phyloP scores from a whole-genome alignment of 2,888 invertebrate species.

The Copidosoma aretas region DNA sequence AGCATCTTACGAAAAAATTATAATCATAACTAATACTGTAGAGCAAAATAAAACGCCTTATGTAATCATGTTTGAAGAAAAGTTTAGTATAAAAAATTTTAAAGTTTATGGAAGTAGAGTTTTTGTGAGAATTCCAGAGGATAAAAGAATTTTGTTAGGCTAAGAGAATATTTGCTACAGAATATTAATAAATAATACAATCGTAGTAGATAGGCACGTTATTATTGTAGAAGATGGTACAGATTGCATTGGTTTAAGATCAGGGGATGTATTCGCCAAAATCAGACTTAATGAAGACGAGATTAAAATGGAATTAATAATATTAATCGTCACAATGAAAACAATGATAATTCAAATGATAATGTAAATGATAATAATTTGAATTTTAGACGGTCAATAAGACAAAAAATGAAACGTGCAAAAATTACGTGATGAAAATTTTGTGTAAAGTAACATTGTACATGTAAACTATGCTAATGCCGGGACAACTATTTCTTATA shows the following conservation, averaged over 20 bases:
- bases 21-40: neutral
- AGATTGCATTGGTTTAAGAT: neutral
- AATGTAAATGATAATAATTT: neutral
- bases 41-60: neutral
- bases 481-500: neutral
- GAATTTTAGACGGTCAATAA: neutral
- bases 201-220: conserved; percentile 7
- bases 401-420: neutral
- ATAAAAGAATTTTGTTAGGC: neutral
- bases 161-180: neutral
- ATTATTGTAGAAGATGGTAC: neutral
- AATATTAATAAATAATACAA: conserved; percentile 19
- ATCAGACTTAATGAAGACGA: no score
- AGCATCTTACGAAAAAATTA: neutral
- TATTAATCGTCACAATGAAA: neutral
- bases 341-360: neutral
- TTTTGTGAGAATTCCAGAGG: neutral
- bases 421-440: neutral
- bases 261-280: no score
- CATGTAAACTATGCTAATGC: neutral
- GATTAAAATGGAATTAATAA: neutral
- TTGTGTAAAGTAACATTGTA: neutral
- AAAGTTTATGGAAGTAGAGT: neutral
- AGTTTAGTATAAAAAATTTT: neutral
- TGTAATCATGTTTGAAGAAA: neutral